These are phyloP conservation scores for Natrix natrix DNA, from an alignment of 2,797 vertebrate genomes.

Conservation along the genomic window DNA sequence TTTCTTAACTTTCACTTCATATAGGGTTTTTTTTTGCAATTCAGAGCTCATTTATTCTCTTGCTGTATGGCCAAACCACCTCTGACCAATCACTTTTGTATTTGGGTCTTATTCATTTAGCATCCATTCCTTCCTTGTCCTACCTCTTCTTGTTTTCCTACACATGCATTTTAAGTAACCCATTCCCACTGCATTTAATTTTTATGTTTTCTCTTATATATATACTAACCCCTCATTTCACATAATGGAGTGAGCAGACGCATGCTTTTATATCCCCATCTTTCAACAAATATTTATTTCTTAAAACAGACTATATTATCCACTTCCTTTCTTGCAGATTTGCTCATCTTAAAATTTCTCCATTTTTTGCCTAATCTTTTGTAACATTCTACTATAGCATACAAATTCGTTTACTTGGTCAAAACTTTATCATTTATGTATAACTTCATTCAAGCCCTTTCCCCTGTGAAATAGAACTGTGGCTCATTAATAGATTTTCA, in stretches of 20 bases:
- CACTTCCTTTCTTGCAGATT: background rate
- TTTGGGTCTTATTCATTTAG: background rate
- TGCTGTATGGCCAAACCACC: background rate
- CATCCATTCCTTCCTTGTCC: background rate
- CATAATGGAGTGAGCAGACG: background rate
- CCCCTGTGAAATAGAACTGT: background rate
- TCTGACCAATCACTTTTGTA: background rate
- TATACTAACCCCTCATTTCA: background rate
- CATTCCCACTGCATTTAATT: background rate
- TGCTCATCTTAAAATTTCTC: background rate
- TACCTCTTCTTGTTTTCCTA: background rate
- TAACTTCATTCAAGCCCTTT: background rate
- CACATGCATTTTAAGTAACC: background rate
- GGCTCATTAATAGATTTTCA: background rate
- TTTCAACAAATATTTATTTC: background rate
- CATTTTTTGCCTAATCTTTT: background rate
- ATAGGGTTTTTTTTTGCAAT: background rate
- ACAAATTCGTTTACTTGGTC: background rate
- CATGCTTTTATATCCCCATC: background rate
- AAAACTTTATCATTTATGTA: background rate
- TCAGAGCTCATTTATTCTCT: background rate
- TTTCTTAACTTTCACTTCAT: background rate
- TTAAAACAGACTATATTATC: background rate
- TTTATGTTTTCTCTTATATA: background rate
- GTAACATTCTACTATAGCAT: background rate